Conservation (phyloP, 2,113 vertebrate genomes). For the Oplegnathus fasciatus region DNA sequence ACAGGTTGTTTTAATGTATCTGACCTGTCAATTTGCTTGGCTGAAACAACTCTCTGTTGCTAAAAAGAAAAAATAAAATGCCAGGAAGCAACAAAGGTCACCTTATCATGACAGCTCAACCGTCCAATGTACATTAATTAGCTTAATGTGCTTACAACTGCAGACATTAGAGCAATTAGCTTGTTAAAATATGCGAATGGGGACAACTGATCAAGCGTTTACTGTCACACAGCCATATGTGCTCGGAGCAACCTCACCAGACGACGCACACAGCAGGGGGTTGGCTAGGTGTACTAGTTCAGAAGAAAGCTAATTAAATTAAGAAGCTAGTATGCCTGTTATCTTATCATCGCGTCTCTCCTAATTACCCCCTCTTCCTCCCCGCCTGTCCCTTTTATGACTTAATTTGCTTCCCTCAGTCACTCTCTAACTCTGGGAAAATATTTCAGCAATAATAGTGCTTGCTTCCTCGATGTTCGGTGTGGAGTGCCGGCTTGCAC, state of each 20-base stretch:
- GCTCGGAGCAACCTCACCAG: conserved; percentile 52
- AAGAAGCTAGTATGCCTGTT: conserved; percentile 48
- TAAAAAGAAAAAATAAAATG: background rate
- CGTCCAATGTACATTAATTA: conserved; percentile 41
- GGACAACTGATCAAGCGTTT: conserved; percentile 49
- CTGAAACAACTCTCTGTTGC: background rate
- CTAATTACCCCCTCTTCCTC: conserved; percentile 52
- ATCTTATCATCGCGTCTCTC: conserved; percentile 58
- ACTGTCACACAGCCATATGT: conserved; percentile 53
- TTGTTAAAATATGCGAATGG: conserved; percentile 47
- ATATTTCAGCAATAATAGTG: conserved; percentile 54
- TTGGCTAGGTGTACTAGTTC: conserved; percentile 35
- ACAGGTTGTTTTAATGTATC: background rate
- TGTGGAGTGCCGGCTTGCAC: background rate
- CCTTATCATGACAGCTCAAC: background rate
- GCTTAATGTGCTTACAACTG: conserved; percentile 54
- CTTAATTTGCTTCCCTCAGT: conserved; percentile 65
- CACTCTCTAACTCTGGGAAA: conserved; percentile 44
- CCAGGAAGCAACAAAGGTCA: background rate
- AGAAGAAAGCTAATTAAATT: conserved; percentile 65
- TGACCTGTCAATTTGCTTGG: background rate
- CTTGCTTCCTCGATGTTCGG: conserved; percentile 53
- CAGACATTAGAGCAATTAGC: conserved; percentile 56
- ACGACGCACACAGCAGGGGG: conserved; percentile 56
- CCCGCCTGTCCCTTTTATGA: conserved; percentile 48